Conservation (phyloP, 2,113 vertebrate species). For the Himantopus leucocephalus region DNA sequence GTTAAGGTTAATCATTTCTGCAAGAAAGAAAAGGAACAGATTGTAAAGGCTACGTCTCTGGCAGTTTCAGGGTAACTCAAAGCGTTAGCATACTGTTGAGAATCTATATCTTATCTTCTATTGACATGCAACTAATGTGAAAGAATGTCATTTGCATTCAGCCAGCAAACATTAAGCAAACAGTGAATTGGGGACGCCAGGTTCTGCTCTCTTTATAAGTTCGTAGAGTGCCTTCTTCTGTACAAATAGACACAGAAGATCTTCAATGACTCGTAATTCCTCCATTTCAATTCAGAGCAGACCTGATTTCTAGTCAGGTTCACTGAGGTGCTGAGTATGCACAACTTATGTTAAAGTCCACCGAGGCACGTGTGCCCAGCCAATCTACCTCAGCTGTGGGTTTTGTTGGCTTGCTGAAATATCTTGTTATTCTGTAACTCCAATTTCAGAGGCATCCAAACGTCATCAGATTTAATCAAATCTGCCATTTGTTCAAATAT, state of each 20-base stretch:
- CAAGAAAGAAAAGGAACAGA: not conserved
- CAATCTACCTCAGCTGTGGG: not conserved
- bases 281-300: slow-evolving; percentile 13
- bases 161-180: not conserved
- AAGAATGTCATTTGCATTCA: slow-evolving; percentile 2
- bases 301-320: not conserved
- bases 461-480: not conserved
- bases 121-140: not conserved
- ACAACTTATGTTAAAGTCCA: not conserved
- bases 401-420: not conserved
- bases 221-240: not conserved
- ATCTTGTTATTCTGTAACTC: not conserved
- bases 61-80: not conserved
- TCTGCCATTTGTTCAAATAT: not conserved
- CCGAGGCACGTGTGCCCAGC: not conserved
- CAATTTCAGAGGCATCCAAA: not conserved
- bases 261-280: not conserved
- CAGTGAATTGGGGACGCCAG: not conserved
- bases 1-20: not conserved
- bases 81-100: not conserved
- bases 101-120: not conserved
- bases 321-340: not conserved
- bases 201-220: not conserved
- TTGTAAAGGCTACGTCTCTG: not conserved
- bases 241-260: not conserved